Evolutionary conservation across 2,888 invertebrate species (phyloP).

Genomic region (Perithous albicinctus): DNA sequence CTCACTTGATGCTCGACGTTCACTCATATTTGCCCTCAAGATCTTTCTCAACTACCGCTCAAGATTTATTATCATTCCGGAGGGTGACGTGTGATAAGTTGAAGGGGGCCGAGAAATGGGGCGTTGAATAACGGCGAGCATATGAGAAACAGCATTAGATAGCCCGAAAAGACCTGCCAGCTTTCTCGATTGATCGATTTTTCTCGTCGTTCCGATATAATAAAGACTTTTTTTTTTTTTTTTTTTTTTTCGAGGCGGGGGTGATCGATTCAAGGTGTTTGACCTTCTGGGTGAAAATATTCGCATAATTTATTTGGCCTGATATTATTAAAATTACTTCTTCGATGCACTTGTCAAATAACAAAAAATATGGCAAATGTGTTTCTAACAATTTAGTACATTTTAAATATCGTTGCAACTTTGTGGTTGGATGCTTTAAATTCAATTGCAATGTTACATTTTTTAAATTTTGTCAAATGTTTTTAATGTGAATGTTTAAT

Average conservation of each 20-base stretch:
- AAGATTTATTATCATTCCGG: conserved; percentile 41
- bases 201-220: conserved; percentile 20
- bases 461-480: too few species aligned
- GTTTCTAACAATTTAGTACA: too few species aligned
- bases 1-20: neutral
- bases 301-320: neutral
- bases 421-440: too few species aligned
- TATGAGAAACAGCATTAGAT: neutral
- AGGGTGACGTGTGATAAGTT: conserved; percentile 38
- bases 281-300: neutral
- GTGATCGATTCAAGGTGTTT: conserved; percentile 27
- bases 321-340: neutral
- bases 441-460: too few species aligned
- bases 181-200: conserved; percentile 34
- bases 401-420: too few species aligned
- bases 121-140: neutral
- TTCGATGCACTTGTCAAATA: too few species aligned
- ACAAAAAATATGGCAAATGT: too few species aligned
- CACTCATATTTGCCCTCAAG: conserved; percentile 18
- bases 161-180: conserved; percentile 20
- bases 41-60: neutral
- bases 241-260: neutral
- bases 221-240: conserved; percentile 1
- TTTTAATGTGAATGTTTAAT: too few species aligned
- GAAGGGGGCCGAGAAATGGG: conserved; percentile 11